Evolutionary conservation across 2,888 invertebrate species (phyloP), one percentile per base, ranked within the genome.

Genomic region (Epistrophe grossulariae): DNA sequence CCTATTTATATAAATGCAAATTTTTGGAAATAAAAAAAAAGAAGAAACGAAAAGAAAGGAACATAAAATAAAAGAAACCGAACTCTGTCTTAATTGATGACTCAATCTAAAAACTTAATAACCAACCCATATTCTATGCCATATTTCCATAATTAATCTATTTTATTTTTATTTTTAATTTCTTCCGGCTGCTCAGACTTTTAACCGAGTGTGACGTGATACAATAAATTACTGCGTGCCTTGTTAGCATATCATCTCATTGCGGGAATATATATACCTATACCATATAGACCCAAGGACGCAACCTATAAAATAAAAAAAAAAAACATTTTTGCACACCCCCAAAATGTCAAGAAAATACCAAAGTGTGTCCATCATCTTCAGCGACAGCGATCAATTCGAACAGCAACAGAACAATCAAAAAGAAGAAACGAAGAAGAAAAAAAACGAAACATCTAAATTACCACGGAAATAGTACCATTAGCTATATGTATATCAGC

Each of bases 281-380:
- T 2, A 5, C 15, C 8, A 24, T 11, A 9, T 2, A 35, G 64
- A 59, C 19, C 35, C 7, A 70, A 60, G 40, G 28, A 62, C 52
- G 60, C 9, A 35, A 35, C 7, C 9, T 35, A 35, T 9, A 15
- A 55, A 7, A 19, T 4, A 52, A 52, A 24, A 52, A 24, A 52
- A 24, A 52, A 24, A 52, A 31, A 50, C 73, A 35, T 28, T 52
- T 40, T 13, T 45, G 31, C 43, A 55, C 64, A 31, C 70, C 55
- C 43, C 40, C n/a, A 71, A 73, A 77, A 68, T n/a, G 80, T 84
- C 79, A 84, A 50, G 64, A 57, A 71, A 84, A 79, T 76, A 24
- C 66, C 78, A 57, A 85, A 81, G 70, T 50, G 40, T 79, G 82
- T 87, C 82, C 78, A 82, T 87, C 85, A 87, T 87, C 60, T 68